Evolutionary conservation across 2,113 vertebrate species (phyloP), one percentile per base, ranked within the genome.

Genomic region (Pteronura brasiliensis): DNA sequence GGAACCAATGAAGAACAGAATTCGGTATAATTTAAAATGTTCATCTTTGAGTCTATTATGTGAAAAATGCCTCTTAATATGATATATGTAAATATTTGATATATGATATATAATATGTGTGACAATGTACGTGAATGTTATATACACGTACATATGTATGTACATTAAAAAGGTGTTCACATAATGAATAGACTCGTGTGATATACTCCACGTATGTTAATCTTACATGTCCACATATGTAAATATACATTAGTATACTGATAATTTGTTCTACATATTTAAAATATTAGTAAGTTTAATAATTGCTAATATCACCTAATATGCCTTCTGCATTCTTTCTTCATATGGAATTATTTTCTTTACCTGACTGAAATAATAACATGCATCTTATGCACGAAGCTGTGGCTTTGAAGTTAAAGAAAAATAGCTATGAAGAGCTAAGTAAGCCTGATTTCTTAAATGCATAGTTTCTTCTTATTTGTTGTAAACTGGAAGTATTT

Each of bases 21-120:
- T 96, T 95, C 39, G 67, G 18, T 87, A 69, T 65, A 49, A 27
- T 87, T 86, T 44, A 61, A 92, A 76, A 88, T 84, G 21, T 87
- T 89, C 55, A 84, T 4, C 67, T 71, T 92, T 59, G 49, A 88
- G 13, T 77, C 9, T 93, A 36, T 57, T 47, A 42, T 81, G 47
- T 91, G 67, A 93, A 87, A 89, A 90, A 63, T 92, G 5, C 1
- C 4, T 94, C 91, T 55, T 84, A 93, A 74, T 49, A 42, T n/a
- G 29, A 81, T 67, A 63, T 80, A 44, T 44, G 31, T 23, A 90
- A 49, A 69, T 72, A 36, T 57, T 34, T 81, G 13, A 76, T 83
- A 52, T 65, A 10, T 31, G 27, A 15, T 65, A 65, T 31, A 63
- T 44, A 67, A n/a, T n/a, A 69, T 59, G 39, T 34, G 11, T 90